A percentile compares a stretch with the other conserved stretches of the same genome.
Conservation (phyloP, 2,113 vertebrate genomes). For the Phainopepla nitens region DNA sequence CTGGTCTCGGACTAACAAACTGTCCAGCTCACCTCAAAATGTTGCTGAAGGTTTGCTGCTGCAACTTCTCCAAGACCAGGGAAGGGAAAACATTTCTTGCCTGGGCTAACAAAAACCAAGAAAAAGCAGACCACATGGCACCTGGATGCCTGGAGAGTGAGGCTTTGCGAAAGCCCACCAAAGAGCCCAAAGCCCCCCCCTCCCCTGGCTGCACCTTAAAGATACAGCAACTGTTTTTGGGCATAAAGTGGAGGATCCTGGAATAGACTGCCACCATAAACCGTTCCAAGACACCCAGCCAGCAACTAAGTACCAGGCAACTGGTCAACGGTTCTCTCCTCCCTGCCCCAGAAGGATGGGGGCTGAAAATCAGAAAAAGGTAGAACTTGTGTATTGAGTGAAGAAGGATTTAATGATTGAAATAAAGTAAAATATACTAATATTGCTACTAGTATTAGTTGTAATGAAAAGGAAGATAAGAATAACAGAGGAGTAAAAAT, state of each 20-base stretch:
- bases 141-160: no score
- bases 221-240: background rate
- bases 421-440: background rate
- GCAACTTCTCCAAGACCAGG: background rate
- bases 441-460: background rate
- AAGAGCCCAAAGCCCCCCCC: background rate
- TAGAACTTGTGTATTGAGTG: background rate
- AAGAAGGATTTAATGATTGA: background rate
- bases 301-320: background rate
- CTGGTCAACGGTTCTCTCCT: background rate
- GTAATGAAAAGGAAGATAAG: background rate
- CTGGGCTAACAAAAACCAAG: background rate
- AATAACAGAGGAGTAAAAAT: background rate
- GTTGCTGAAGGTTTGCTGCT: background rate
- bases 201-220: background rate
- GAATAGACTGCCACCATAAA: background rate
- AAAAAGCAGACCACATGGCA: rapidly evolving
- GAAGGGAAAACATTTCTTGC: background rate
- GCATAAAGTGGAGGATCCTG: background rate
- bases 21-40: background rate
- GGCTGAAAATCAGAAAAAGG: background rate
- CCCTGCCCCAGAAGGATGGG: background rate
- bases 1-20: background rate
- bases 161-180: background rate
- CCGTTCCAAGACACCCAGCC: background rate